A percentile compares a stretch with the other conserved stretches of the same genome.
These are phyloP conservation scores for Melanchra persicariae DNA, from an alignment of 2,888 invertebrate species.

Conservation along the genomic window DNA sequence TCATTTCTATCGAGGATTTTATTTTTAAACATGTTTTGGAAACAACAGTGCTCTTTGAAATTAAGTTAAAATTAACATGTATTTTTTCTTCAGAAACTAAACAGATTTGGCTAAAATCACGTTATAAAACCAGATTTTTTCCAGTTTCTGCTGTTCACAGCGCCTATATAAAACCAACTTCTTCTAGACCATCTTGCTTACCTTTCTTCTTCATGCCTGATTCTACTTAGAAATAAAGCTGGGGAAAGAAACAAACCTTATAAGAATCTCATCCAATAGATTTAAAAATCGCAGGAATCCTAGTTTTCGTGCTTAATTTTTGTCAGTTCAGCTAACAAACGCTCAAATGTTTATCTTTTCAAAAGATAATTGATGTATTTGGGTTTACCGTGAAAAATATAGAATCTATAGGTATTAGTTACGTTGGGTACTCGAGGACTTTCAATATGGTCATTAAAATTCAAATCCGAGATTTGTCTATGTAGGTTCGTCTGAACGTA, in stretches of 20 bases:
- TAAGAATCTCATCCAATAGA: not conserved
- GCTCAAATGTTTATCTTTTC: no score
- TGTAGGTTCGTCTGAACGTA: conserved; percentile 2
- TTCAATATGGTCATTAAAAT: conserved; percentile 9
- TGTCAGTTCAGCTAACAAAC: not conserved
- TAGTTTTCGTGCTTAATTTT: not conserved
- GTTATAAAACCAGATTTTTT: no score
- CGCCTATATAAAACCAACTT: not conserved
- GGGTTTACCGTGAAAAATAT: no score
- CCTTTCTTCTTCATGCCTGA: no score
- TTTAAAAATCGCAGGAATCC: not conserved
- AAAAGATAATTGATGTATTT: not conserved
- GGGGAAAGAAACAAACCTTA: not conserved
- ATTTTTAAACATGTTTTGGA: no score
- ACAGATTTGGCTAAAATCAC: no score
- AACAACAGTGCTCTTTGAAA: no score
- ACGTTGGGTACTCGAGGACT: not conserved
- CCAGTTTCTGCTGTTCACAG: no score
- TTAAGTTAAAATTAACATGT: no score
- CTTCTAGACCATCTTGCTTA: not conserved
- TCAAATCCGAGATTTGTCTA: conserved; percentile 11
- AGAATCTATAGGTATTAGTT: no score
- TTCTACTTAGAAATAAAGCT: not conserved
- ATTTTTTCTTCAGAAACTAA: no score
- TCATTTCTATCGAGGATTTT: no score